phyloP scores from a whole-genome alignment of 2,888 invertebrate genomes.

The Sesamia inferens region DNA sequence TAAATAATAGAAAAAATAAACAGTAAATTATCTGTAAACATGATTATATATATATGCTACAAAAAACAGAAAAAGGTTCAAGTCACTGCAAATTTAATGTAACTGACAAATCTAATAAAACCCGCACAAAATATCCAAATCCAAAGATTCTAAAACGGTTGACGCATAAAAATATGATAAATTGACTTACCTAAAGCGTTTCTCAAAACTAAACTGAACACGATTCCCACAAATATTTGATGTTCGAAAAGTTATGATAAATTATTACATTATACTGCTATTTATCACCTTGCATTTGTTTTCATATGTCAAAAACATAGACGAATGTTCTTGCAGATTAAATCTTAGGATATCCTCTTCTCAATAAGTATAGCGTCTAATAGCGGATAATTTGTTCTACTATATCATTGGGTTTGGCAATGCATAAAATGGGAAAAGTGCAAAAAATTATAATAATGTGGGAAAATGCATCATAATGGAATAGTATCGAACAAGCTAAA shows the following conservation, averaged over 20 bases:
- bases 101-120: neutral
- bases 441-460: no score
- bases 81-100: neutral
- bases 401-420: no score
- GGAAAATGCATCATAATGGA: no score
- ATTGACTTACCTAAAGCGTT: conserved; percentile 41
- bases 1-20: no score
- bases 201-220: conserved; percentile 36
- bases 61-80: neutral
- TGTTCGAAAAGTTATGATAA: conserved; percentile 64
- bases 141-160: conserved; percentile 35
- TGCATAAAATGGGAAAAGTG: no score
- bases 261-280: conserved; percentile 58
- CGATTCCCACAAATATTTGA: conserved; percentile 50
- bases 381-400: no score
- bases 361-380: no score
- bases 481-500: no score
- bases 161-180: conserved; percentile 49
- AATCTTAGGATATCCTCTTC: conserved; percentile 2
- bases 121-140: conserved; percentile 6
- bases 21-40: neutral
- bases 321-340: conserved; percentile 21
- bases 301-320: conserved; percentile 57
- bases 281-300: conserved; percentile 54
- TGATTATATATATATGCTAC: neutral